Conservation (phyloP, 2,113 vertebrate genomes). For the Lipophrys pholis region DNA sequence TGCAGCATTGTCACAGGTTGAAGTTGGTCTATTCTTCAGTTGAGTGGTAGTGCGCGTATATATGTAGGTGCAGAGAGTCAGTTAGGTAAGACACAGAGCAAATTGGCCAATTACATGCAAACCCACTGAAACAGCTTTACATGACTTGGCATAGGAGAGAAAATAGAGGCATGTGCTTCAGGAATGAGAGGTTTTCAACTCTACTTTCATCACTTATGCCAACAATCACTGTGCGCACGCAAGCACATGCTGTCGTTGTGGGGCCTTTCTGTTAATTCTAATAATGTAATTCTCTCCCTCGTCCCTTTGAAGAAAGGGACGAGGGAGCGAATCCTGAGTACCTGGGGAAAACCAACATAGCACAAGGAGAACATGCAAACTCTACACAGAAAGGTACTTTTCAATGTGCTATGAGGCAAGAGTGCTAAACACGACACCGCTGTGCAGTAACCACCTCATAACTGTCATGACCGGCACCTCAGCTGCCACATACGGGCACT, state of each 20-base stretch:
- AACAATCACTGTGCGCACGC: slow-evolving; percentile 8
- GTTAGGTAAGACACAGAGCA: slow-evolving; percentile 20
- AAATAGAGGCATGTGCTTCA: slow-evolving; percentile 10
- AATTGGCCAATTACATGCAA: slow-evolving; percentile 53
- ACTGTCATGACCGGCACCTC: too few species aligned
- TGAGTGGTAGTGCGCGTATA: background rate
- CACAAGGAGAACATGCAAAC: too few species aligned
- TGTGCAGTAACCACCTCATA: too few species aligned
- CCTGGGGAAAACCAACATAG: too few species aligned
- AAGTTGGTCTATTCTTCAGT: slow-evolving; percentile 3
- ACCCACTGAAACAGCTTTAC: slow-evolving; percentile 29
- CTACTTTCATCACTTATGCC: background rate
- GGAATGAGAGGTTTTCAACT: slow-evolving; percentile 1
- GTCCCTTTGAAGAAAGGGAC: too few species aligned
- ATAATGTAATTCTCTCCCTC: too few species aligned
- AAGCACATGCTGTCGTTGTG: background rate
- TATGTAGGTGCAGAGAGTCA: slow-evolving; percentile 33
- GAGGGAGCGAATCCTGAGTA: too few species aligned
- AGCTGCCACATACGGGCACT: too few species aligned
- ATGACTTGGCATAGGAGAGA: slow-evolving; percentile 21
- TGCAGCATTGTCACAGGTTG: background rate
- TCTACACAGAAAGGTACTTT: too few species aligned
- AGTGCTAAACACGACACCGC: too few species aligned
- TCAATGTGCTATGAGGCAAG: too few species aligned
- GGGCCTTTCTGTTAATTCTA: too few species aligned